A percentile compares a stretch with the other conserved stretches of the same genome.
Evolutionary conservation across 2,888 invertebrate species (phyloP).

Genomic region (Tipula vernalis): DNA sequence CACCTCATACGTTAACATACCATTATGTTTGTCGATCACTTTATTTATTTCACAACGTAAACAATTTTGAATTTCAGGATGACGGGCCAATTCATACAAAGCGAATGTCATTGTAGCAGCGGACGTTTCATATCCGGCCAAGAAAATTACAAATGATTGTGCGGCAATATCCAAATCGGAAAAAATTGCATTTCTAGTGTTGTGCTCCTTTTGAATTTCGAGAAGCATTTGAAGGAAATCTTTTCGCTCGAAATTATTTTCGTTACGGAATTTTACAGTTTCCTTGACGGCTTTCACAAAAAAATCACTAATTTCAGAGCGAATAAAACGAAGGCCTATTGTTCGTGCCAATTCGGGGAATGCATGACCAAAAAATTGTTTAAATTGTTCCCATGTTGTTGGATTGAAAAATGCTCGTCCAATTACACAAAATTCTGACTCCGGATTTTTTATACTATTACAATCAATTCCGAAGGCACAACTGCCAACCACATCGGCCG

Average conservation of each 20-base stretch:
- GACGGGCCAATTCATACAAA: conserved; percentile 38
- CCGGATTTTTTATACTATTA: conserved; percentile 25
- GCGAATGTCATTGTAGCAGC: conserved; percentile 37
- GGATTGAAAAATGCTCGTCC: conserved; percentile 21
- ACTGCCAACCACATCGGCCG: conserved; percentile 39
- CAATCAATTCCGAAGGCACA: conserved; percentile 38
- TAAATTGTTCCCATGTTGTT: conserved; percentile 9
- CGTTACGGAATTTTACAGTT: conserved; percentile 31
- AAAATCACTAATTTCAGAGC: conserved; percentile 23
- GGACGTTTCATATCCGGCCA: conserved; percentile 43
- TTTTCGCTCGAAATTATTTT: conserved; percentile 29
- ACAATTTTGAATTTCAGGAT: conserved; percentile 35
- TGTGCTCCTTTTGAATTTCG: conserved; percentile 35
- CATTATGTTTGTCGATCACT: conserved; percentile 29
- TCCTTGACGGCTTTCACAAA: conserved; percentile 28
- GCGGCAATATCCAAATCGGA: conserved; percentile 37
- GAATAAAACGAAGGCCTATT: conserved; percentile 21
- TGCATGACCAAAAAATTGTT: conserved; percentile 19
- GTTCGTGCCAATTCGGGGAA: conserved; percentile 21
- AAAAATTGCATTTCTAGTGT: conserved; percentile 19
- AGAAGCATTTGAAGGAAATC: conserved; percentile 41
- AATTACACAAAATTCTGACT: conserved; percentile 28
- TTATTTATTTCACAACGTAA: conserved; percentile 33
- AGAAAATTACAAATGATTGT: conserved; percentile 41
- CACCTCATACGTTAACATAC: conserved; percentile 36